phyloP scores from a whole-genome alignment of 2,888 invertebrate species.

The Cenopis cana region DNA sequence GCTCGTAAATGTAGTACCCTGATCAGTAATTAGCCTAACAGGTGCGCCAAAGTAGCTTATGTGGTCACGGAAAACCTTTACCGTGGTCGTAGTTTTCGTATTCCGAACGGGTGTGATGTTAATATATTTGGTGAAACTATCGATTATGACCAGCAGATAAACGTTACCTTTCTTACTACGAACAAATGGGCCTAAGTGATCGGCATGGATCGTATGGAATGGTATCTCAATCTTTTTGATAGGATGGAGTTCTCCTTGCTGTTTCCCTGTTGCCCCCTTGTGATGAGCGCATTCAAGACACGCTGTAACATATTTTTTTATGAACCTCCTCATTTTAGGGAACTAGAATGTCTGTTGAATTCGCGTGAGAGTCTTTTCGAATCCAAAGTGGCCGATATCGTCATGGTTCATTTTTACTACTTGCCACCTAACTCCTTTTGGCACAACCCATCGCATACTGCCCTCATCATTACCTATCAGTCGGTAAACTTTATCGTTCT shows the following conservation, averaged over 20 bases:
- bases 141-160: slow-evolving; percentile 47
- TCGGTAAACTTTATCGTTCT: slow-evolving; percentile 27
- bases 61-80: too few species aligned
- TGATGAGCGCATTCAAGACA: slow-evolving; percentile 22
- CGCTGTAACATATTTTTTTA: slow-evolving; percentile 2
- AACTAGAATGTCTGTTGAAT: slow-evolving; percentile 51
- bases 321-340: slow-evolving; percentile 41
- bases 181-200: slow-evolving; percentile 18
- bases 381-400: too few species aligned
- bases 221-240: slow-evolving; percentile 5
- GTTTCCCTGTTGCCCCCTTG: not conserved
- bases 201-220: slow-evolving; percentile 2
- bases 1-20: not conserved
- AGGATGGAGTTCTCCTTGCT: not conserved
- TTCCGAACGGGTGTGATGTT: slow-evolving; percentile 45
- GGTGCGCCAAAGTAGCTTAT: slow-evolving; percentile 9
- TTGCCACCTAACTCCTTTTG: slow-evolving; percentile 46
- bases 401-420: slow-evolving; percentile 49
- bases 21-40: not conserved
- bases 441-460: slow-evolving; percentile 6
- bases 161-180: slow-evolving; percentile 45
- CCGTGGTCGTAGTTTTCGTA: slow-evolving; percentile 42
- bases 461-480: not conserved
- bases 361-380: not conserved
- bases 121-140: slow-evolving; percentile 48